These are phyloP conservation scores for Heteromyza rotundicornis DNA, from an alignment of 2,888 invertebrate species.

Conservation along the genomic window DNA sequence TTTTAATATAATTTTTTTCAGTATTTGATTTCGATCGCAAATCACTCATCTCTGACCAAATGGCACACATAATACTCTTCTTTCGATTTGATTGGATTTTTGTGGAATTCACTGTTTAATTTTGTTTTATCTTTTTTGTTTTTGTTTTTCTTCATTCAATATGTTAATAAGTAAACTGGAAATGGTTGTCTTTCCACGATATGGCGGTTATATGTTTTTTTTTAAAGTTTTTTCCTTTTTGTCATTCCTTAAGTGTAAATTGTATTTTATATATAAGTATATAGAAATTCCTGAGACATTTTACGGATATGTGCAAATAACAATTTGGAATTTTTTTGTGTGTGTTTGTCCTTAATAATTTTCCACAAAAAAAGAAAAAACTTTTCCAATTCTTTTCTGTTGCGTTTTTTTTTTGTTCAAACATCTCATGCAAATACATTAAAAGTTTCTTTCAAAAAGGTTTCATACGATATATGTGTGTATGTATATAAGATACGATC, in stretches of 20 bases:
- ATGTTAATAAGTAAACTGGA: not conserved
- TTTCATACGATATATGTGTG: not conserved
- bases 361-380: constrained; percentile 10
- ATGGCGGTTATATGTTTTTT: not conserved
- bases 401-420: constrained; percentile 3
- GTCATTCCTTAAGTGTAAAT: not conserved
- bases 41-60: too few relatives aligned
- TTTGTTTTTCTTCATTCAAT: not conserved
- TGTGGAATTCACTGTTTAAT: not conserved
- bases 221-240: not conserved
- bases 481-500: not conserved
- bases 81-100: not conserved
- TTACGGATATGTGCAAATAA: constrained; percentile 60
- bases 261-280: constrained; percentile 5
- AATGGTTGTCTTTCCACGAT: not conserved
- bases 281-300: constrained; percentile 56
- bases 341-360: constrained; percentile 13
- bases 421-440: not conserved
- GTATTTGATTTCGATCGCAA: too few relatives aligned
- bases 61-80: constrained; percentile 15
- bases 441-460: not conserved
- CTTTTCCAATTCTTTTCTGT: constrained; percentile 7
- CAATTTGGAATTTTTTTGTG: constrained; percentile 44
- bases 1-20: not conserved
- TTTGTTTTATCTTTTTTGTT: not conserved